Percentiles rank a stretch among this genome's conserved stretches.
Conservation (phyloP, 2,113 vertebrate species). For the Corythornis cristatus region DNA sequence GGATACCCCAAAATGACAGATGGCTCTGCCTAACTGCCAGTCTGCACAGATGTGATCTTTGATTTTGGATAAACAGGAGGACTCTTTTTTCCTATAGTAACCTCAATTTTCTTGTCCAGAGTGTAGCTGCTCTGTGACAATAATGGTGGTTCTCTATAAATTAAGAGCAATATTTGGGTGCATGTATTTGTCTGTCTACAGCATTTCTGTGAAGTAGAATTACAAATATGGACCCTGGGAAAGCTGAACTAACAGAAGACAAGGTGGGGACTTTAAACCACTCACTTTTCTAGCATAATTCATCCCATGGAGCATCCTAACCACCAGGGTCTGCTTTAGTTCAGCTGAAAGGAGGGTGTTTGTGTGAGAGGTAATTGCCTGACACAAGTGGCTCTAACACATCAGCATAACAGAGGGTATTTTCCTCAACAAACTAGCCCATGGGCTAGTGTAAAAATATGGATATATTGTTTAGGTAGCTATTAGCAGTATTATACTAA, state of each 20-base stretch:
- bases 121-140: background rate
- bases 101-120: constrained; percentile 72
- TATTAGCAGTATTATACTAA: constrained; percentile 11
- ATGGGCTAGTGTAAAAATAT: background rate
- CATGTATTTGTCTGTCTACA: background rate
- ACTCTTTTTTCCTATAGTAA: constrained; percentile 51
- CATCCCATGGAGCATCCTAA: background rate
- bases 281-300: background rate
- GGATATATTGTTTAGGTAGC: background rate
- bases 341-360: background rate
- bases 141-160: background rate
- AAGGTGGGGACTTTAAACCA: background rate
- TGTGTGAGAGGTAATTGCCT: background rate
- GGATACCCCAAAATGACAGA: constrained; percentile 78
- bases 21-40: constrained; percentile 75
- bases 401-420: background rate
- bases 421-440: background rate
- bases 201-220: background rate
- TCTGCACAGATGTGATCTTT: constrained; percentile 76
- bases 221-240: background rate
- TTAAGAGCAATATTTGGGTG: background rate
- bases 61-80: constrained; percentile 57
- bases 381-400: background rate
- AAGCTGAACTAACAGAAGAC: background rate
- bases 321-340: background rate